Conservation (phyloP, 2,797 vertebrate genomes). For the Synaphobranchus kaupii region DNA sequence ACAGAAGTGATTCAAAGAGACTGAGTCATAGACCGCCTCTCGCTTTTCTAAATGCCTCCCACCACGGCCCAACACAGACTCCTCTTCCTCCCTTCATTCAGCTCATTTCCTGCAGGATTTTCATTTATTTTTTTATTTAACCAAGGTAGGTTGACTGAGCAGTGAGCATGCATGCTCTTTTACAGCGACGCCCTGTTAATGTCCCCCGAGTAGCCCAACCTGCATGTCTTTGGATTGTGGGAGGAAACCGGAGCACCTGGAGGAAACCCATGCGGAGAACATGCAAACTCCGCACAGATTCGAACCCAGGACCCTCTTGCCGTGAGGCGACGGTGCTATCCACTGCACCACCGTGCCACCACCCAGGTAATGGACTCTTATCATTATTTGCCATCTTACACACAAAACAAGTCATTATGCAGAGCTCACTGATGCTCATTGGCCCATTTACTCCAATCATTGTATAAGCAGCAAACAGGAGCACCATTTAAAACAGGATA, state of each 20-base stretch:
- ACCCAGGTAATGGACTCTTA: background rate
- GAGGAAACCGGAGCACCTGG: too few relatives aligned
- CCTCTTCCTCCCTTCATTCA: conserved; percentile 3
- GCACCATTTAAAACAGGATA: background rate
- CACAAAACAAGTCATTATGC: background rate
- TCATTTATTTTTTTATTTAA: too few relatives aligned
- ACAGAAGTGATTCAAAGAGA: conserved; percentile 45
- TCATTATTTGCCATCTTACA: background rate
- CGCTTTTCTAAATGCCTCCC: background rate
- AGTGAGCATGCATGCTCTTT: too few relatives aligned
- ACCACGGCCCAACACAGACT: conserved; percentile 23
- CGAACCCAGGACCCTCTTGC: too few relatives aligned
- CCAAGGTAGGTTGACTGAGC: too few relatives aligned
- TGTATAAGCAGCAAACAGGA: background rate
- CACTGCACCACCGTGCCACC: too few relatives aligned
- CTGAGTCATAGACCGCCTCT: conserved; percentile 31
- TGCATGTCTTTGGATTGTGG: too few relatives aligned
- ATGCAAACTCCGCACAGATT: too few relatives aligned
- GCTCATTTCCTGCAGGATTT: conserved; percentile 10
- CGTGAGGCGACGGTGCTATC: too few relatives aligned
- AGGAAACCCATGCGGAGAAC: too few relatives aligned
- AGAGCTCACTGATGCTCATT: background rate
- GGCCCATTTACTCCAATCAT: background rate
- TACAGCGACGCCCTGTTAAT: too few relatives aligned
- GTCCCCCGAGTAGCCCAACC: too few relatives aligned